phyloP scores from a whole-genome alignment of 2,113 vertebrate genomes.

The Festucalex cinctus region DNA sequence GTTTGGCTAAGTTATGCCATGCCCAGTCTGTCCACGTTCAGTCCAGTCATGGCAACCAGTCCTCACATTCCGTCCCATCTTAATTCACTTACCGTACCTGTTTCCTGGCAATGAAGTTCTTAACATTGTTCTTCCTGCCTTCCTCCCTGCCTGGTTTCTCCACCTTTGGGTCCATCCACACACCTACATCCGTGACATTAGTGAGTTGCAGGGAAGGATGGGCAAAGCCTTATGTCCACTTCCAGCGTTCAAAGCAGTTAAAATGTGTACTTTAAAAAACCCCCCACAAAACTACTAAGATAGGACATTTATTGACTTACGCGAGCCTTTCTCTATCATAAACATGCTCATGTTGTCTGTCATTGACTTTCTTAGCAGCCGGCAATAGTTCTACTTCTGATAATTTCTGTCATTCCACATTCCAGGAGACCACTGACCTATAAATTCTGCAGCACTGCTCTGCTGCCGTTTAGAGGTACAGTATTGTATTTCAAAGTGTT shows the following conservation, averaged over 20 bases:
- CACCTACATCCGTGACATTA: too few relatives aligned
- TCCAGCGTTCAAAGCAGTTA: slow-evolving; percentile 60
- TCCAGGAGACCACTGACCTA: slow-evolving; percentile 15
- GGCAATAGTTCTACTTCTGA: slow-evolving; percentile 23
- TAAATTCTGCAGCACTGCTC: slow-evolving; percentile 20
- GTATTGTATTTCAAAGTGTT: slow-evolving; percentile 11
- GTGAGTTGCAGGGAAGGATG: slow-evolving; percentile 57
- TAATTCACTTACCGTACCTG: too few relatives aligned
- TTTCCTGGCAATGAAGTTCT: too few relatives aligned
- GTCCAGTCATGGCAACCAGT: too few relatives aligned
- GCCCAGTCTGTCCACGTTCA: too few relatives aligned
- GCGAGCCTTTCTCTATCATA: neutral
- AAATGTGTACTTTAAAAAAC: slow-evolving; percentile 51
- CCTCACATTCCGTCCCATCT: too few relatives aligned
- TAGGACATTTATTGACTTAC: slow-evolving; percentile 52
- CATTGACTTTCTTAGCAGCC: slow-evolving; percentile 37
- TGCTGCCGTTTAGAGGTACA: neutral
- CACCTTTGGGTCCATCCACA: too few relatives aligned
- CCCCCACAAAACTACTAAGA: slow-evolving; percentile 52
- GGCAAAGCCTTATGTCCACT: slow-evolving; percentile 63
- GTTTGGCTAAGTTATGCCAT: too few relatives aligned
- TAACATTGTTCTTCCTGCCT: too few relatives aligned
- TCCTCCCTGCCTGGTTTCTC: too few relatives aligned
- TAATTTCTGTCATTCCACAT: slow-evolving; percentile 29
- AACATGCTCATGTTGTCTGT: slow-evolving; percentile 55